phyloP scores from a whole-genome alignment of 2,113 vertebrate genomes.

The Raja brachyura region DNA sequence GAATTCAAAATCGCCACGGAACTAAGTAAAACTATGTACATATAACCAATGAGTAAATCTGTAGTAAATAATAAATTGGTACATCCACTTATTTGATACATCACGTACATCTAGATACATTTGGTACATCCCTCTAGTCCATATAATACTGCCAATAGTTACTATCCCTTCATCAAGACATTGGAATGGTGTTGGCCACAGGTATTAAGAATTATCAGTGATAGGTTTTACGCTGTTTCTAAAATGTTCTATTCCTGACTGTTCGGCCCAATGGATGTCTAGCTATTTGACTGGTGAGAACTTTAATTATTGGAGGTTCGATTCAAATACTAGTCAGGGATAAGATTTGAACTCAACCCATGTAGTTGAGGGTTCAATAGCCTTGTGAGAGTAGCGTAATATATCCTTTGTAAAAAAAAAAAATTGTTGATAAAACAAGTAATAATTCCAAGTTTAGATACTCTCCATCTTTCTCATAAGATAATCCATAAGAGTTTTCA shows the following conservation, averaged over 20 bases:
- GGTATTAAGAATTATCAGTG: not conserved
- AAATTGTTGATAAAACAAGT: not conserved
- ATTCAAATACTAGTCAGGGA: not conserved
- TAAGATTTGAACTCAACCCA: not conserved
- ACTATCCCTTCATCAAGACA: not conserved
- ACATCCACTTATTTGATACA: not conserved
- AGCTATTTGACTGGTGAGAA: not conserved
- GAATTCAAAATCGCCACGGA: too few species aligned
- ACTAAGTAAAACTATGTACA: not conserved
- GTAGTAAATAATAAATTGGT: slow-evolving; percentile 2
- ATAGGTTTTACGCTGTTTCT: not conserved
- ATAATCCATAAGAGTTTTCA: not conserved
- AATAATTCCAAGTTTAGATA: not conserved
- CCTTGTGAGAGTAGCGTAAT: not conserved
- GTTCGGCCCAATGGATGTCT: not conserved
- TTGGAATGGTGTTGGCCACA: not conserved
- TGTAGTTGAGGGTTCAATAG: not conserved
- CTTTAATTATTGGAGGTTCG: not conserved
- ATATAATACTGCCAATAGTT: not conserved
- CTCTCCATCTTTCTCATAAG: not conserved
- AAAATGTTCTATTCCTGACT: too few species aligned
- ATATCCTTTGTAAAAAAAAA: not conserved
- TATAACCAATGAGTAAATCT: not conserved
- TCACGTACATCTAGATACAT: too few species aligned
- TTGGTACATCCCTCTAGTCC: too few species aligned